phyloP scores from a whole-genome alignment of 2,113 vertebrate species.

The Pungitius pungitius region DNA sequence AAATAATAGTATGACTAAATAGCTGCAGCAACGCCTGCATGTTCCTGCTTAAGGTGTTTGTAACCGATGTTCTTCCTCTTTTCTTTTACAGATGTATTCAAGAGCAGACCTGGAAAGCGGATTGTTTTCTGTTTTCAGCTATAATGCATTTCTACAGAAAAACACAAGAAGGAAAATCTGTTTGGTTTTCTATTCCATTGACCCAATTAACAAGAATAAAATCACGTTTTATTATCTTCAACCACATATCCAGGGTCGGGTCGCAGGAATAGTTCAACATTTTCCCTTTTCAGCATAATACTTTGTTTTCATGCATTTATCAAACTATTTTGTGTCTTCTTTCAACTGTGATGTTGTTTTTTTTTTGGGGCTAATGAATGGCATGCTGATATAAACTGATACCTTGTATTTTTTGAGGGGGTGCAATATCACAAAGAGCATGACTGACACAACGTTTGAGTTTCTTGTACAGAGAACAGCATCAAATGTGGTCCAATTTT shows the following conservation, averaged over 20 bases:
- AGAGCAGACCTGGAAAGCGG: not conserved
- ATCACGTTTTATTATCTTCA: too few relatives aligned
- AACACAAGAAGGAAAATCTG: not conserved
- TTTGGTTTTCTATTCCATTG: not conserved
- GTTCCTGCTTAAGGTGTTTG: not conserved
- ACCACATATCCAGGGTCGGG: too few relatives aligned
- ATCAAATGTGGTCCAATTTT: slow-evolving; percentile 8
- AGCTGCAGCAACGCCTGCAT: not conserved
- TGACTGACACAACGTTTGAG: not conserved
- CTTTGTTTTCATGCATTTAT: not conserved
- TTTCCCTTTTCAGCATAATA: not conserved
- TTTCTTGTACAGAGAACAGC: not conserved
- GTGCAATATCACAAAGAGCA: not conserved
- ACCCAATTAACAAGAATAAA: not conserved
- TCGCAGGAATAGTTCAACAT: too few relatives aligned
- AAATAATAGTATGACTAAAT: not conserved
- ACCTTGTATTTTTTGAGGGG: not conserved
- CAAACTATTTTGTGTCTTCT: slow-evolving; percentile 14
- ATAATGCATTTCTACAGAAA: slow-evolving; percentile 7
- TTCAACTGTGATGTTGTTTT: slow-evolving; percentile 8
- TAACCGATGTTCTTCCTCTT: not conserved
- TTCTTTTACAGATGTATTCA: slow-evolving; percentile 1
- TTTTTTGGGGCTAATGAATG: not conserved
- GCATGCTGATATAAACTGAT: not conserved
- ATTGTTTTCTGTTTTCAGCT: slow-evolving; percentile 6